Conservation (phyloP, 1,140 invertebrate genomes). For the Neodiprion lecontei region DNA sequence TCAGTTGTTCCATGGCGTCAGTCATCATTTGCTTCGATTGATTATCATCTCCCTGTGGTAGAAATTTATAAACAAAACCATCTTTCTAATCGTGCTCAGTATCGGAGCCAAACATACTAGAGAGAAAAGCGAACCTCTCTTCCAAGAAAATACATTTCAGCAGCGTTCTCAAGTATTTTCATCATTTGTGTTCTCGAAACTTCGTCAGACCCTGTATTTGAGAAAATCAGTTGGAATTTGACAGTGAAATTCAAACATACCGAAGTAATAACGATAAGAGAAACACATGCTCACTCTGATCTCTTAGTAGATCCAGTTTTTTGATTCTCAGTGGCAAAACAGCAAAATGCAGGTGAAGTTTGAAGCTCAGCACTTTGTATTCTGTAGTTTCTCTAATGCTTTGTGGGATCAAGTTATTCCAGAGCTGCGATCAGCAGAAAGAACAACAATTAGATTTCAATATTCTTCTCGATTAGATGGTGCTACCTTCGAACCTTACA, state of each 20-base stretch:
- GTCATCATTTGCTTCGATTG: conserved; percentile 15
- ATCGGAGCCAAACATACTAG: background rate
- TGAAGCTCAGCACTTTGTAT: conserved; percentile 40
- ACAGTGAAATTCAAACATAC: conserved; percentile 2
- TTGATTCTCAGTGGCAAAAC: conserved; percentile 35
- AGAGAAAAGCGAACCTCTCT: background rate
- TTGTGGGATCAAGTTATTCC: conserved; percentile 33
- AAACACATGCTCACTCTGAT: conserved; percentile 19
- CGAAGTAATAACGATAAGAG: background rate
- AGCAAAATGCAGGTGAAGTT: conserved; percentile 42
- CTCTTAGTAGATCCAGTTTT: conserved; percentile 17
- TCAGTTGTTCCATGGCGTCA: conserved; percentile 60
- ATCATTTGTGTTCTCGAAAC: conserved; percentile 13
- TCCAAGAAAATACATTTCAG: conserved; percentile 14
- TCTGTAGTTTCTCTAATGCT: conserved; percentile 31
- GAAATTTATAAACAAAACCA: background rate
- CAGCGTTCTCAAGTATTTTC: conserved; percentile 33
- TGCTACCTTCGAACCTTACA: conserved; percentile 21
- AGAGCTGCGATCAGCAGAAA: conserved; percentile 31
- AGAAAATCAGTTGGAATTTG: conserved; percentile 2
- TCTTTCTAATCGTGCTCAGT: background rate
- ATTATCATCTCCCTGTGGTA: conserved; percentile 22
- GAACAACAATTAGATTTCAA: conserved; percentile 3
- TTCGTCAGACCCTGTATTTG: conserved; percentile 12
- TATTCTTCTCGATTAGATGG: background rate